phyloP scores from a whole-genome alignment of 2,888 invertebrate species.

The Ganaspis brasiliensis region DNA sequence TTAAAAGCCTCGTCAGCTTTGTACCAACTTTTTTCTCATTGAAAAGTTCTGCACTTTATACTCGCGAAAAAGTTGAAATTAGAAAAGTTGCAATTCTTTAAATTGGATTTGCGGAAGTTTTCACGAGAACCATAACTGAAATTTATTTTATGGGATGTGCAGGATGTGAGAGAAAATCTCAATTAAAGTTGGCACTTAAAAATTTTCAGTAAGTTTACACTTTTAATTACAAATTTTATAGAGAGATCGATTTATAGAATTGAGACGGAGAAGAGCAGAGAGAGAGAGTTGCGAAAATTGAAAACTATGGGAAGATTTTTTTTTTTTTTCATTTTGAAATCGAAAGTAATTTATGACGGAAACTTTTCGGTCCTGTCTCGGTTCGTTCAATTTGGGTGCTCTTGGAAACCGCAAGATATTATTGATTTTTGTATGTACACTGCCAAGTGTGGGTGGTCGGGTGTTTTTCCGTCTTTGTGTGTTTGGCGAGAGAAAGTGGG shows the following conservation, averaged over 20 bases:
- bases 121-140: conserved; percentile 32
- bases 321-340: background rate
- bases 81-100: conserved; percentile 42
- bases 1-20: conserved; percentile 39
- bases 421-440: conserved; percentile 78
- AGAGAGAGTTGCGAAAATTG: background rate
- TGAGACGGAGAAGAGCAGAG: background rate
- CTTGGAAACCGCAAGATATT: conserved; percentile 79
- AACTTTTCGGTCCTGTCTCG: conserved; percentile 35
- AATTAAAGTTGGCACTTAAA: conserved; percentile 33
- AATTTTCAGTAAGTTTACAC: too few relatives aligned
- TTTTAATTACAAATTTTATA: too few relatives aligned
- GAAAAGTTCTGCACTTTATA: conserved; percentile 38
- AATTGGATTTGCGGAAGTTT: conserved; percentile 40
- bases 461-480: conserved; percentile 62
- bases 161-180: background rate
- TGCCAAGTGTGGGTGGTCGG: conserved; percentile 47
- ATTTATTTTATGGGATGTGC: conserved; percentile 36
- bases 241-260: too few relatives aligned
- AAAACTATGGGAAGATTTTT: background rate
- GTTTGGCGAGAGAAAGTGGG: conserved; percentile 67
- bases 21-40: conserved; percentile 24
- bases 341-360: conserved; percentile 19
- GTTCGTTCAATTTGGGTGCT: conserved; percentile 68
- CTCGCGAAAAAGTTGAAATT: conserved; percentile 42